These are phyloP conservation scores for Platerodrilus igneus DNA, from an alignment of 2,888 invertebrate genomes.

Conservation along the genomic window DNA sequence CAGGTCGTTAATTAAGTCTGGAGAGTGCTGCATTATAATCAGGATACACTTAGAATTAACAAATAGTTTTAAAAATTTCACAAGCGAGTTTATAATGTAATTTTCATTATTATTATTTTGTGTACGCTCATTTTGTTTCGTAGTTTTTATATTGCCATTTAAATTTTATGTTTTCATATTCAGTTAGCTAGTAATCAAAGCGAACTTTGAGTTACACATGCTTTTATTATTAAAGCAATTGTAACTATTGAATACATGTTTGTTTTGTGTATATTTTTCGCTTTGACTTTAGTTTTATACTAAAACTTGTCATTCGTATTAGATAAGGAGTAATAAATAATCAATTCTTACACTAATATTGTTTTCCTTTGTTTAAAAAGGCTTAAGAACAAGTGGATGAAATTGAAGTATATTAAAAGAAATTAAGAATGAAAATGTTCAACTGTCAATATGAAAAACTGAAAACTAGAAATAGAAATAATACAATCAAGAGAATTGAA, in stretches of 20 bases:
- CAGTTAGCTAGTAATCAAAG: no score
- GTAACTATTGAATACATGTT: no score
- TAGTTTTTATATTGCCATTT: no score
- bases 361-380: constrained; percentile 78
- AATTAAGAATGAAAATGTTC: constrained; percentile 29
- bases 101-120: no score
- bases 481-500: constrained; percentile 40
- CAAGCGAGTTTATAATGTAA: constrained; percentile 26
- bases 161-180: no score
- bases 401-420: constrained; percentile 47
- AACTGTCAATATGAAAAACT: constrained; percentile 20
- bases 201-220: no score
- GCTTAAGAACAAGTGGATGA: constrained; percentile 81
- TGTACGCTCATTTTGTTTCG: no score
- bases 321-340: constrained; percentile 35
- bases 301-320: constrained; percentile 25
- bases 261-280: constrained; percentile 15
- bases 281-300: constrained; percentile 17
- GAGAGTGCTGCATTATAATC: constrained; percentile 27
- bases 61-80: constrained; percentile 19
- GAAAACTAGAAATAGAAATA: constrained; percentile 28
- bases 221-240: no score
- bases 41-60: constrained; percentile 23
- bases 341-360: constrained; percentile 55
- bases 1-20: constrained; percentile 40